Evolutionary conservation across 2,113 vertebrate species (phyloP).

Genomic region (Aviceda subcristata): DNA sequence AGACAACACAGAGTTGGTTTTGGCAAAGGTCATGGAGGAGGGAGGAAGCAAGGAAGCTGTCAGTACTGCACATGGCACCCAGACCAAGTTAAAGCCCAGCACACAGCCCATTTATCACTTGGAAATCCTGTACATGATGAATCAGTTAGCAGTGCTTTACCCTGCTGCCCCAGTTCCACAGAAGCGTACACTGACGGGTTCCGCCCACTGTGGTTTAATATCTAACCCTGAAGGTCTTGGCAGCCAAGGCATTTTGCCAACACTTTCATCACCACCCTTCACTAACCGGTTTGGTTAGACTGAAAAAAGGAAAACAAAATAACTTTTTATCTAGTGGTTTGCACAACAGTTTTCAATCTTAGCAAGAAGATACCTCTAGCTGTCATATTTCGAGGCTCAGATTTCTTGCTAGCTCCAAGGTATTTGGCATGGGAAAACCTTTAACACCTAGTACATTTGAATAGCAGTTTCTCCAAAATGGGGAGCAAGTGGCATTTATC

Average conservation of each 20-base stretch:
- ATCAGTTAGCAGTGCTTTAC: not conserved
- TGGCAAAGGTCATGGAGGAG: not conserved
- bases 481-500: not conserved
- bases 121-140: not conserved
- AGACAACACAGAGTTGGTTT: not conserved
- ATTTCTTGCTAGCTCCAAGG: not conserved
- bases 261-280: not conserved
- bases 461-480: not conserved
- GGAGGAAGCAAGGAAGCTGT: slow-evolving; percentile 31
- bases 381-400: not conserved
- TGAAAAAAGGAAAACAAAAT: not conserved
- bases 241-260: slow-evolving; percentile 11
- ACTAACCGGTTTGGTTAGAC: not conserved
- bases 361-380: not conserved
- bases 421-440: not conserved
- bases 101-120: not conserved
- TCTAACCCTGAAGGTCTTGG: slow-evolving; percentile 21
- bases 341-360: not conserved
- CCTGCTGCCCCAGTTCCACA: not conserved
- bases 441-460: not conserved
- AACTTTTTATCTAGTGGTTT: not conserved
- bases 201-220: slow-evolving; percentile 21
- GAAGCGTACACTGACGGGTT: accelerated
- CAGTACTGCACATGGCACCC: not conserved
- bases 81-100: not conserved